These are phyloP conservation scores for Conopomorpha cramerella DNA, from an alignment of 1,140 invertebrate genomes.

Conservation along the genomic window DNA sequence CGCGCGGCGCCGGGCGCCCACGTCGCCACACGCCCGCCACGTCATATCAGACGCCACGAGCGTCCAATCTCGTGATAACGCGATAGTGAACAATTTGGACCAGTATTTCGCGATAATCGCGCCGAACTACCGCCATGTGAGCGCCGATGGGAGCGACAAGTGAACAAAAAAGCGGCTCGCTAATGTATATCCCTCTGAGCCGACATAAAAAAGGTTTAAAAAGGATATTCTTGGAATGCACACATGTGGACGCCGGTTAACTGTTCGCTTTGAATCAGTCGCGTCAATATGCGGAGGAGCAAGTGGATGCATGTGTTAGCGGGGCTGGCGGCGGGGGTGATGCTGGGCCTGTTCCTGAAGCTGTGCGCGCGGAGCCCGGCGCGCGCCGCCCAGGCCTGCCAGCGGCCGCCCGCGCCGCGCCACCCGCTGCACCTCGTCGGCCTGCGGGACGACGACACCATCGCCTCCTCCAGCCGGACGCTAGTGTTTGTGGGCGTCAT, in stretches of 20 bases:
- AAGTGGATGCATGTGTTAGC: constrained; percentile 49
- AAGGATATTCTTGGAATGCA: constrained; percentile 48
- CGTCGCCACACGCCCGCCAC: constrained; percentile 8
- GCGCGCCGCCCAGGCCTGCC: not conserved
- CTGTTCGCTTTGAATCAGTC: constrained; percentile 25
- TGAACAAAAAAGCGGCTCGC: constrained; percentile 28
- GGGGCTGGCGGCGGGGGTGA: constrained; percentile 41
- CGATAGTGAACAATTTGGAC: constrained; percentile 36
- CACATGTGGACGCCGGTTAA: constrained; percentile 38
- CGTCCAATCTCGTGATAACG: no score
- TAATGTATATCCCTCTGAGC: constrained; percentile 32
- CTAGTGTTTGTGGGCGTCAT: constrained; percentile 92
- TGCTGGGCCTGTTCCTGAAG: constrained; percentile 41
- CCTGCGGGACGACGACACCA: constrained; percentile 47
- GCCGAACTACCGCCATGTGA: constrained; percentile 30
- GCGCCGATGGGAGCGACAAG: constrained; percentile 26
- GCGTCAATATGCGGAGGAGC: constrained; percentile 42
- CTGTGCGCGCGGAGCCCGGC: constrained; percentile 24
- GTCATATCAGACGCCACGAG: no score
- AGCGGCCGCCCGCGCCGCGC: constrained; percentile 12
- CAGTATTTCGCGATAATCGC: constrained; percentile 18
- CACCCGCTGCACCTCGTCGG: constrained; percentile 58
- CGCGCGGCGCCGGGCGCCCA: constrained; percentile 28
- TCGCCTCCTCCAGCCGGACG: constrained; percentile 63
- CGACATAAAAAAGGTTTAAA: constrained; percentile 44